Conservation (phyloP, 2,888 invertebrate species). For the Thumatha senex region DNA sequence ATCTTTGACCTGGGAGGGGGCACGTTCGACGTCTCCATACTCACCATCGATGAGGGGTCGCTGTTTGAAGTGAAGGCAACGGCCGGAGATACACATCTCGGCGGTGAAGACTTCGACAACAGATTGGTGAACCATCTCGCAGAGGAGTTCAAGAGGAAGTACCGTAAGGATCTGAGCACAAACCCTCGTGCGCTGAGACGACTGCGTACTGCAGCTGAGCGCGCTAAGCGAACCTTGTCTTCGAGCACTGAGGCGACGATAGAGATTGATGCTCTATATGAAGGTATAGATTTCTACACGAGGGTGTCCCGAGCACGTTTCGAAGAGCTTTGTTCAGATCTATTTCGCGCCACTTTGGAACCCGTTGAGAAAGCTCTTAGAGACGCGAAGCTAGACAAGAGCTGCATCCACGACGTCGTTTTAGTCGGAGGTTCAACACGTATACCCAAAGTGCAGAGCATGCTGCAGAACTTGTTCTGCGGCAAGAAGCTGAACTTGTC, state of each 20-base stretch:
- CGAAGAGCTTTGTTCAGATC: conserved; percentile 74
- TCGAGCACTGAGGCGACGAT: conserved; percentile 87
- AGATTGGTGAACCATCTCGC: conserved; percentile 79
- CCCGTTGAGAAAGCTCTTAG: conserved; percentile 88
- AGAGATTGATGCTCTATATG: conserved; percentile 87
- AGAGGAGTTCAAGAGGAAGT: conserved; percentile 81
- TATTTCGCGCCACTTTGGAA: conserved; percentile 67
- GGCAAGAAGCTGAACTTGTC: conserved; percentile 7
- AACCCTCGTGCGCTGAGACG: conserved; percentile 86
- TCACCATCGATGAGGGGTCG: conserved; percentile 65
- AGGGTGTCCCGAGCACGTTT: conserved; percentile 87
- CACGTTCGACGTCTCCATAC: conserved; percentile 93
- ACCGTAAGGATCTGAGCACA: conserved; percentile 80
- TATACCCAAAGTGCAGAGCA: conserved; percentile 3
- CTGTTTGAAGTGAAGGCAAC: conserved; percentile 89
- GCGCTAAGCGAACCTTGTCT: conserved; percentile 87
- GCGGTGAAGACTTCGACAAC: conserved; percentile 77
- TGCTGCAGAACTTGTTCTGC: conserved; percentile 4
- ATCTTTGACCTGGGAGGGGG: conserved; percentile 89
- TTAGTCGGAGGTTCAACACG: conserved; percentile 6
- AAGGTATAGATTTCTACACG: conserved; percentile 85
- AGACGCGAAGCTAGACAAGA: conserved; percentile 89
- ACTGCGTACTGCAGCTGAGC: conserved; percentile 87
- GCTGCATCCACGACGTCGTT: conserved; percentile 74
- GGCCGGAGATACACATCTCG: conserved; percentile 89